Evolutionary conservation across 2,888 invertebrate species (phyloP).

Genomic region (Ptilodon capucinus): DNA sequence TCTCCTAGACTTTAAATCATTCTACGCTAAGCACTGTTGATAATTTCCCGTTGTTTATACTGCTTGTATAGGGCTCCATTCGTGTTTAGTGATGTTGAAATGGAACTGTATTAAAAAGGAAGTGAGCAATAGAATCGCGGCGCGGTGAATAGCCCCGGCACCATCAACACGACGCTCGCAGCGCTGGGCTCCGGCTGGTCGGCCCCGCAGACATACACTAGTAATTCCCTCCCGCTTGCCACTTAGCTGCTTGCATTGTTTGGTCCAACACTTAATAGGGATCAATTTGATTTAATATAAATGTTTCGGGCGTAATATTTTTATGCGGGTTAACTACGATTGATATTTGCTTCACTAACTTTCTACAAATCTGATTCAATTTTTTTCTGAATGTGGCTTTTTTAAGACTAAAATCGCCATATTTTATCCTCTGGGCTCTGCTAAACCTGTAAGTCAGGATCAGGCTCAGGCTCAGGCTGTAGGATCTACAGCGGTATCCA

Average conservation of each 20-base stretch:
- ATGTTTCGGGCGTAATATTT: not conserved
- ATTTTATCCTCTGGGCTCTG: too few relatives aligned
- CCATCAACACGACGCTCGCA: conserved; percentile 6
- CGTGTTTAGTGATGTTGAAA: not conserved
- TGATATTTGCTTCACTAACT: not conserved
- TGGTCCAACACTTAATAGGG: not conserved
- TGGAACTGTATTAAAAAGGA: conserved; percentile 14
- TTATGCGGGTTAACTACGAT: not conserved
- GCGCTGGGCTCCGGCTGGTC: conserved; percentile 2
- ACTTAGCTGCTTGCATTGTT: not conserved
- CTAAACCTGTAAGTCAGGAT: too few relatives aligned
- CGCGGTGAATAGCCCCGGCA: conserved; percentile 8
- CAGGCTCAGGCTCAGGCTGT: too few relatives aligned
- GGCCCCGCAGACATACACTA: conserved; percentile 2
- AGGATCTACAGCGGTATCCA: too few relatives aligned
- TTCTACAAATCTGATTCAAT: too few relatives aligned
- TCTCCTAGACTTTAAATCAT: too few relatives aligned
- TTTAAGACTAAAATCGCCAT: too few relatives aligned
- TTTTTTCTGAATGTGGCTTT: too few relatives aligned
- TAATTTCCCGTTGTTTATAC: too few relatives aligned
- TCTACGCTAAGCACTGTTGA: too few relatives aligned
- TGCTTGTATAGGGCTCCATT: not conserved
- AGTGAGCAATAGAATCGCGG: conserved; percentile 27
- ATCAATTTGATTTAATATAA: not conserved
- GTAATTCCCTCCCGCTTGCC: conserved; percentile 20